Conservation (phyloP, 2,797 vertebrate genomes). For the Falco naumanni region DNA sequence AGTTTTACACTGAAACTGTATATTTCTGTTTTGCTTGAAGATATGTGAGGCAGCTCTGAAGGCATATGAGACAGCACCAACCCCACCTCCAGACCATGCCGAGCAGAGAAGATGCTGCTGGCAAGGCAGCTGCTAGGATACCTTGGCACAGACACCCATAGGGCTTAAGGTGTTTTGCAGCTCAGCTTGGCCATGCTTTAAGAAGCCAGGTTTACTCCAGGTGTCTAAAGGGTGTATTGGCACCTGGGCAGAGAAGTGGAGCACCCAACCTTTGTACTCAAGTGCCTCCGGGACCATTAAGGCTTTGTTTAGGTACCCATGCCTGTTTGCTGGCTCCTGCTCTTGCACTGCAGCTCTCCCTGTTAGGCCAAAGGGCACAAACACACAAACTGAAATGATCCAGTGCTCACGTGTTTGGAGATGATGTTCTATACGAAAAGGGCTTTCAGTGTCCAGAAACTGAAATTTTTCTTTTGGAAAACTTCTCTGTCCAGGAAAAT, state of each 20-base stretch:
- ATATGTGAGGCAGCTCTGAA: neutral
- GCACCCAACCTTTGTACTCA: neutral
- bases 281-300: neutral
- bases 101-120: neutral
- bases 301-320: neutral
- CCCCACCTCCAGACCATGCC: neutral
- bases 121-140: neutral
- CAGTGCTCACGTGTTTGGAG: neutral
- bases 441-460: neutral
- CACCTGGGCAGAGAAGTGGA: neutral
- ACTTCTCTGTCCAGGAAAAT: neutral
- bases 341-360: neutral
- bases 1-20: neutral
- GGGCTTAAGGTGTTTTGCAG: neutral
- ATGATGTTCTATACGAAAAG: neutral
- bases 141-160: fast-evolving
- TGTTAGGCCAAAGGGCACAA: neutral
- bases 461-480: neutral
- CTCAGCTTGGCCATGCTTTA: neutral
- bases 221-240: neutral
- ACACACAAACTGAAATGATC: neutral
- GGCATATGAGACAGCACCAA: neutral
- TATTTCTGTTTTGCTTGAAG: neutral
- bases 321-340: neutral
- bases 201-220: neutral